Percentiles rank a stretch among this genome's conserved stretches.
Evolutionary conservation across 2,888 invertebrate genomes (phyloP).

Genomic region (Stramonita haemastoma): DNA sequence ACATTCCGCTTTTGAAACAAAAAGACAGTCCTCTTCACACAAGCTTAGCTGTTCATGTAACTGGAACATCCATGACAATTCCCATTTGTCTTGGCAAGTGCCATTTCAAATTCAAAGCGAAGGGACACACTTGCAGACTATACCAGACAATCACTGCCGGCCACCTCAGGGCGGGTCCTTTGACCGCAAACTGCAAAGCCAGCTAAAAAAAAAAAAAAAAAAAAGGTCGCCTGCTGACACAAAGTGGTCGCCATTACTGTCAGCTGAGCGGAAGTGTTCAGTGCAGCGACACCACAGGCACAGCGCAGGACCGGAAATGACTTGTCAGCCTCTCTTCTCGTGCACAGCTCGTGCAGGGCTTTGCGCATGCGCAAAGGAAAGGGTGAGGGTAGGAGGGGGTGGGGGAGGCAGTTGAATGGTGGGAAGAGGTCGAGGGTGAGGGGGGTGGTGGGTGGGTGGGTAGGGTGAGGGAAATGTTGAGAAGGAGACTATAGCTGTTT

Average conservation of each 20-base stretch:
- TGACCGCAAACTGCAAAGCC: background rate
- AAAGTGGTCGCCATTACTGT: conserved; percentile 34
- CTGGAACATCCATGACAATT: too few species aligned
- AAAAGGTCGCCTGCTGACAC: background rate
- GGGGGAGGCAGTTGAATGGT: background rate
- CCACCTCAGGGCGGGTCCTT: too few species aligned
- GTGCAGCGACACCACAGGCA: conserved; percentile 6
- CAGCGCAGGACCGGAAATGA: conserved; percentile 29
- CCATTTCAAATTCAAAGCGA: too few species aligned
- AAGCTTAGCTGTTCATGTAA: too few species aligned
- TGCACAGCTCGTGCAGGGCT: conserved; percentile 26
- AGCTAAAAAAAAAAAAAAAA: background rate
- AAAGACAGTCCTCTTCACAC: too few species aligned
- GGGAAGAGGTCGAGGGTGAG: background rate
- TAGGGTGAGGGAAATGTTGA: background rate
- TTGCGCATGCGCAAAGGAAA: background rate
- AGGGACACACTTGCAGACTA: too few species aligned
- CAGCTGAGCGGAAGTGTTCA: conserved; percentile 29
- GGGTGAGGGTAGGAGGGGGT: background rate
- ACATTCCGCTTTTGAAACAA: too few species aligned
- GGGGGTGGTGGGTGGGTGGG: background rate
- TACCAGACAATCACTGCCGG: too few species aligned
- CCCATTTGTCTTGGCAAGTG: too few species aligned
- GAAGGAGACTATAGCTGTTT: background rate
- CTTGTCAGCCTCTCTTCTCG: background rate